phyloP scores from a whole-genome alignment of 2,113 vertebrate genomes.

The Gambusia holbrooki region DNA sequence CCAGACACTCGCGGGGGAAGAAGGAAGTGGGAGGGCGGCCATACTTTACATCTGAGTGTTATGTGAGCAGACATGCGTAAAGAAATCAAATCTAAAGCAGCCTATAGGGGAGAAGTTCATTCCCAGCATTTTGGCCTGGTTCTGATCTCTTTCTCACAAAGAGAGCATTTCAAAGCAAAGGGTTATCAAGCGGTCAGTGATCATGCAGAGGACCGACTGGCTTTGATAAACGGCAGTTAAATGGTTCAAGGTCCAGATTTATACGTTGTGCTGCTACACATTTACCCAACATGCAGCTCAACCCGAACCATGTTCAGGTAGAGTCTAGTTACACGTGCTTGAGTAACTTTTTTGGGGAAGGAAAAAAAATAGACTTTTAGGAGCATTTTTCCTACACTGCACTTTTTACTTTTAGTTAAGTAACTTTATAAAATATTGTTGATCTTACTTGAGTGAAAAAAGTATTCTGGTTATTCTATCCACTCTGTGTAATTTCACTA shows the following conservation, averaged over 20 bases:
- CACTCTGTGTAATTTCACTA: too few species aligned
- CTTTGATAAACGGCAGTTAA: constrained; percentile 41
- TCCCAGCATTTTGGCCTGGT: not conserved
- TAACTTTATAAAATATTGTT: too few species aligned
- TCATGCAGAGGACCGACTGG: constrained; percentile 17
- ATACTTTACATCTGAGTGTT: constrained; percentile 35
- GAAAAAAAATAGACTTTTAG: too few species aligned
- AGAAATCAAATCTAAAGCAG: constrained; percentile 18
- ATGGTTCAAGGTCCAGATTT: constrained; percentile 56
- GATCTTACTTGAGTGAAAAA: too few species aligned
- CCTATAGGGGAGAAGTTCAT: constrained; percentile 7
- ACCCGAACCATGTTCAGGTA: too few species aligned
- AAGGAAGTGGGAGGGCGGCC: constrained; percentile 22
- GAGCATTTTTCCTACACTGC: too few species aligned
- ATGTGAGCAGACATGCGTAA: constrained; percentile 36
- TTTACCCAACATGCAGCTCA: constrained; percentile 22
- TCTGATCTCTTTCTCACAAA: not conserved
- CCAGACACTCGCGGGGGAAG: constrained; percentile 36
- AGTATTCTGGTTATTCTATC: too few species aligned
- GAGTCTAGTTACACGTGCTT: too few species aligned
- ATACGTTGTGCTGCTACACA: constrained; percentile 13
- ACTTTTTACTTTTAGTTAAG: too few species aligned
- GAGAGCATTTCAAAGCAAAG: not conserved
- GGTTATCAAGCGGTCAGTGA: constrained; percentile 3
- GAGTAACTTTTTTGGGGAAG: too few species aligned